phyloP scores from a whole-genome alignment of 2,888 invertebrate species.

The Mesoligia furuncula region DNA sequence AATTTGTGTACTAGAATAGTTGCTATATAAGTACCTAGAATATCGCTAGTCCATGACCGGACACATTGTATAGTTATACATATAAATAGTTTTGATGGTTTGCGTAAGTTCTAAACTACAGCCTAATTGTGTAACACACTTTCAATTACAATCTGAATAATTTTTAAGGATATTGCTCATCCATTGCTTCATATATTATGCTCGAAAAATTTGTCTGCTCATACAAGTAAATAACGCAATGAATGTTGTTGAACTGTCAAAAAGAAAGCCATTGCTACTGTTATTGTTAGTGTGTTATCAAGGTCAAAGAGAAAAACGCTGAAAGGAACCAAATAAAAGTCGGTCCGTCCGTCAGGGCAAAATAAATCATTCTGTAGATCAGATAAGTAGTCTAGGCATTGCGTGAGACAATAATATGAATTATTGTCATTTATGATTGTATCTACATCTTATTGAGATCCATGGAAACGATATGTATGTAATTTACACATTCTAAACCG shows the following conservation, averaged over 20 bases:
- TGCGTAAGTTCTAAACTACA: neutral
- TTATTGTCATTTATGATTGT: neutral
- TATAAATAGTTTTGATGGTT: neutral
- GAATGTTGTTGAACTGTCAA: neutral
- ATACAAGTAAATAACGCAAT: neutral
- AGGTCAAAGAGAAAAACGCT: neutral
- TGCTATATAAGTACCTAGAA: no score
- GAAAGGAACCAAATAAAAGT: neutral
- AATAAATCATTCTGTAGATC: neutral
- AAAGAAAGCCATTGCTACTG: neutral
- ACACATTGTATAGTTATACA: no score
- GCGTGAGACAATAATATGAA: neutral
- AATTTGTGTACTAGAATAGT: no score
- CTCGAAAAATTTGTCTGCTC: neutral
- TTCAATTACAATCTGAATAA: no score
- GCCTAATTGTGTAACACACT: neutral
- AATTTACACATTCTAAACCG: neutral
- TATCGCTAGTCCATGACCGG: no score
- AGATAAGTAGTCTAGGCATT: neutral
- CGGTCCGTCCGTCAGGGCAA: neutral
- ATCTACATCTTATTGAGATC: neutral
- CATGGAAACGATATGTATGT: neutral
- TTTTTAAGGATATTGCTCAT: neutral
- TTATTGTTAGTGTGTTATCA: no score
- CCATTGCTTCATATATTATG: neutral